Evolutionary conservation across 2,797 vertebrate species (phyloP), one percentile per base, ranked within the genome.

Genomic region (Cirrhinus mrigala): DNA sequence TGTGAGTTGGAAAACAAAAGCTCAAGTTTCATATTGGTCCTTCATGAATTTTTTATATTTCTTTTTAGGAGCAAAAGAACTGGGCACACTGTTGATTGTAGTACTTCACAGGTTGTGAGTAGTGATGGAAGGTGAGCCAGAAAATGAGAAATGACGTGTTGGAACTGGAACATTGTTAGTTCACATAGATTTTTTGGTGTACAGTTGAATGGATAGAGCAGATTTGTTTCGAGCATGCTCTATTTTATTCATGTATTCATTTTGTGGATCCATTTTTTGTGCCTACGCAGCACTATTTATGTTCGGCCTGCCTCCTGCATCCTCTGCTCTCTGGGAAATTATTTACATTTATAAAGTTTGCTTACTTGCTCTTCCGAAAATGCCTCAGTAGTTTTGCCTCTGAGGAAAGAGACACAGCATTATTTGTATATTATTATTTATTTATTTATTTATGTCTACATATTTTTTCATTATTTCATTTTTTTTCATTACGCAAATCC

Each of bases 201-300:
- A 52, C 22, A 0, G 29, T 22, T 46, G 69, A 73, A 62, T 73
- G 12, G 9, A 86, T 69, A 50, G 64, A 58, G 64, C 37, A 24
- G 20, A 27, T 75, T 76, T 83, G 48, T 54, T 87, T 83, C 8
- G 16, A 4, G 20, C 71, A 44, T 10, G 27, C 50, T 79, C 15
- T 66, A 77, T 82, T 70, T 58, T 78, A 83, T 71, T 79, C 54
- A 58, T 79, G 44, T 87, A 78, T 74, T 66, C 81, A 68, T 80
- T 74, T 74, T 50, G 69, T 24, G 22, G n/a, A 76, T 78, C n/a
- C n/a, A 37, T 83, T 60, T 79, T 84, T 58, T 74, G 69, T 87
- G 81, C 81, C 20, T 54, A 68, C 66, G 46, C 76, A 56, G 86
- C 81, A 58, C 33, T 87, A 24, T 84, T 83, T 82, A 44, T 79